Conservation (phyloP, 2,888 invertebrate species). For the Empis stercorea region DNA sequence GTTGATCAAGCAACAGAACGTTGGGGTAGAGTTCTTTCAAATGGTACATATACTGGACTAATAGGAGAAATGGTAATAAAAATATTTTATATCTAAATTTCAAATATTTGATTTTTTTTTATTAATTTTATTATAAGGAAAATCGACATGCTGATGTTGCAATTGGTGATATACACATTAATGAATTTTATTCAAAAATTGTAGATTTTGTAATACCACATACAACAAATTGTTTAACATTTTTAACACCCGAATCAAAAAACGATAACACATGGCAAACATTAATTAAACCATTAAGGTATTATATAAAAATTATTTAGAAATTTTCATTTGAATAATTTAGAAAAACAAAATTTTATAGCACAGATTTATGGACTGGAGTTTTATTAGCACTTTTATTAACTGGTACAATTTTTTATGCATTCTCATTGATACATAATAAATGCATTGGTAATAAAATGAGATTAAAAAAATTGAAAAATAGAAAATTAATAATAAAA, state of each 20-base stretch:
- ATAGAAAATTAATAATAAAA: no score
- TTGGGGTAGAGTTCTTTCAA: conserved; percentile 53
- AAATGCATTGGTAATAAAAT: conserved; percentile 17
- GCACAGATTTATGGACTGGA: conserved; percentile 60
- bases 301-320: conserved; percentile 35
- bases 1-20: conserved; percentile 44
- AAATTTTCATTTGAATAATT: neutral
- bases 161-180: conserved; percentile 66
- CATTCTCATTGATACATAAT: conserved; percentile 41
- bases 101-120: neutral
- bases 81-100: neutral
- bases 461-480: no score
- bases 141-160: conserved; percentile 55
- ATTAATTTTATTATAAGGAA: conserved; percentile 20
- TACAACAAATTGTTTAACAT: conserved; percentile 71
- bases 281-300: conserved; percentile 64
- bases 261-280: conserved; percentile 77
- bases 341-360: conserved; percentile 32
- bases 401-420: conserved; percentile 52
- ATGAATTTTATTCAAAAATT: conserved; percentile 49
- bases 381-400: conserved; percentile 53
- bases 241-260: conserved; percentile 67
- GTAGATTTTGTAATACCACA: conserved; percentile 67
- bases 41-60: conserved; percentile 57
- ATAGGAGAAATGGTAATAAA: conserved; percentile 58